Base-by-base conservation (phyloP, 2,797 vertebrate genomes). In the Rhinella marina region DNA sequence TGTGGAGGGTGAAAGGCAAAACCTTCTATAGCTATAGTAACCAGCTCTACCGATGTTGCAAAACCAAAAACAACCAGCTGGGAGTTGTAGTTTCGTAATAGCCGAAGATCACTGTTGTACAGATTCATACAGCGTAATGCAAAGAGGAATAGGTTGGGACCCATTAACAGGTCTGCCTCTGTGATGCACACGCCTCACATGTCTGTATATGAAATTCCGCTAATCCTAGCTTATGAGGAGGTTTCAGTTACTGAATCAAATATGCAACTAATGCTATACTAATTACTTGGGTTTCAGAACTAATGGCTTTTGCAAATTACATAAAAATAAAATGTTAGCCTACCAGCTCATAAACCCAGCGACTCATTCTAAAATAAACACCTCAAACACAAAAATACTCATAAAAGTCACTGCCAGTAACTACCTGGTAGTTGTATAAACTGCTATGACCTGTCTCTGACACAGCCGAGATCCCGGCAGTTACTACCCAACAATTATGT, bases 341-440 rank as follows among this genome's bases (percentile, higher is more conserved):
- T 19, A 25, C 41, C 3, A 10, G 19, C 32, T 77, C 73, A 54
- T 85, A 85, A 52, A 80, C 16, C 19, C 23, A 78, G 19, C 25
- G 9, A 86, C 21, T 80, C 48, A 68, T 52, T 61, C 27, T 79
- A 68, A 64, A 78, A 84, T 23, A 75, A n/a, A 50, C 54, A 61
- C 29, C 56, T 13, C 32, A 21, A 29, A 48, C 56, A 85, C 56
- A 76, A 48, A 77, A 84, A n/a, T 81, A n/a, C 80, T 81, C 80
- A 62, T 64, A 64, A 73, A 73, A 84, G 50, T 16, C 82, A 54
- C 16, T 56, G 16, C 78, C 78, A 23, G 59, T 41, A 68, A 84
- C 29, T 73, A n/a, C 21, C n/a, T 41, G 41, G 12, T 16, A 41
- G 70, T 12, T 4, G 50, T 50, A 76, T 76, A 73, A 85, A 61